Percentiles rank a stretch among this genome's conserved stretches.
Evolutionary conservation across 2,113 vertebrate species (phyloP).

Genomic region (Motacilla tschutschensis): DNA sequence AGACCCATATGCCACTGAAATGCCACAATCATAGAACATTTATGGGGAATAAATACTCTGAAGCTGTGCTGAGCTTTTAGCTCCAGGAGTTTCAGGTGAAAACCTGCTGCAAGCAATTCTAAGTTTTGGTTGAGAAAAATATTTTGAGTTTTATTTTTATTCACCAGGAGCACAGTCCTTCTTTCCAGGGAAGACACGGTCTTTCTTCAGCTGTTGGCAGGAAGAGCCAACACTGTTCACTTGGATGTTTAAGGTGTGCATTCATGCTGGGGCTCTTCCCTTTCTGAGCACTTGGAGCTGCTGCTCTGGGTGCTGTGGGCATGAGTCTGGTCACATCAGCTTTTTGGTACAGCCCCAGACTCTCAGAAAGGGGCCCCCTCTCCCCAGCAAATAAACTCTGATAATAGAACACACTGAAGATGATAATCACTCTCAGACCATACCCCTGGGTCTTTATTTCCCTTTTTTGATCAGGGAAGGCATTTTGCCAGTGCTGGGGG

Average conservation of each 20-base stretch:
- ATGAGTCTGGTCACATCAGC: neutral
- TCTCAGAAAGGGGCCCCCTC: neutral
- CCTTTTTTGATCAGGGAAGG: neutral
- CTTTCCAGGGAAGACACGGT: neutral
- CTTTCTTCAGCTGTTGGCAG: neutral
- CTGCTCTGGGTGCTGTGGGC: neutral
- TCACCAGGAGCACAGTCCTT: neutral
- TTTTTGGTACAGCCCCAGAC: neutral
- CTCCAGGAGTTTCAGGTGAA: neutral
- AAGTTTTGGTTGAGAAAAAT: neutral
- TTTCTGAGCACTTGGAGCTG: neutral
- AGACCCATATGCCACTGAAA: neutral
- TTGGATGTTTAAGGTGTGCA: neutral
- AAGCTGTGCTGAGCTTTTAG: neutral
- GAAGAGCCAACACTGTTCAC: neutral
- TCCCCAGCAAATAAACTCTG: neutral
- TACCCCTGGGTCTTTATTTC: neutral
- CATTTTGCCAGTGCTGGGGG: accelerated
- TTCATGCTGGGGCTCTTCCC: neutral
- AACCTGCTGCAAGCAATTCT: neutral
- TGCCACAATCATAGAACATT: neutral
- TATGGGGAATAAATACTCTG: neutral
- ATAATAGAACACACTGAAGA: neutral
- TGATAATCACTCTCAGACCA: neutral
- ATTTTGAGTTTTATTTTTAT: neutral